phyloP scores from a whole-genome alignment of 92 coral and sea anemone genomes.

The Epizoanthus fatuus region DNA sequence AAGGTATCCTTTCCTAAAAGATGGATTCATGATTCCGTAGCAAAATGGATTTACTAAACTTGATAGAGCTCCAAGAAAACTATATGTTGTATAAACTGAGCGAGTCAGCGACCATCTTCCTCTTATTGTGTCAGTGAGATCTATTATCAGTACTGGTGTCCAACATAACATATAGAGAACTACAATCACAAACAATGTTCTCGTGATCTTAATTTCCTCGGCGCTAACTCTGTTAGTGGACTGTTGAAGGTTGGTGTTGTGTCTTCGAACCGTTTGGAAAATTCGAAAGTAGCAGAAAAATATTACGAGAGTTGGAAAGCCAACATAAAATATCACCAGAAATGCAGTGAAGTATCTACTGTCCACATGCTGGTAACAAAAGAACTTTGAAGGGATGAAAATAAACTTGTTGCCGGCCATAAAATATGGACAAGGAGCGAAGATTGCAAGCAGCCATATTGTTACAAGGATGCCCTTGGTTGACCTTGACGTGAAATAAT shows the following conservation, averaged over 20 bases:
- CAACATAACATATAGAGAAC: conserved; percentile 70
- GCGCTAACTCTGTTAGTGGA: conserved; percentile 47
- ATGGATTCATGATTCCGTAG: conserved; percentile 71
- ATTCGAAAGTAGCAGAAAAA: conserved; percentile 57
- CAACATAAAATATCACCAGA: conserved; percentile 44
- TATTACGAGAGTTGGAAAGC: conserved; percentile 44
- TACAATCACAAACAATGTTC: conserved; percentile 65
- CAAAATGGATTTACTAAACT: conserved; percentile 63
- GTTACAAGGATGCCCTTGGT: conserved; percentile 17
- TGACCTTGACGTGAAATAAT: conserved; percentile 47
- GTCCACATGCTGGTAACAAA: conserved; percentile 55
- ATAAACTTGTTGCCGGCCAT: conserved; percentile 59
- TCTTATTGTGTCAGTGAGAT: conserved; percentile 59
- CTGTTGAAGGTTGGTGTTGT: conserved; percentile 52
- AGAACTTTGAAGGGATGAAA: conserved; percentile 71
- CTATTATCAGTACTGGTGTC: conserved; percentile 61
- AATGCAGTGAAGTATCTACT: conserved; percentile 43
- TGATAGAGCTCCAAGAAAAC: conserved; percentile 54
- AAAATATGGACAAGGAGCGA: conserved; percentile 58
- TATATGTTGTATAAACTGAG: conserved; percentile 50
- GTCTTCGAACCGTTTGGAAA: conserved; percentile 58
- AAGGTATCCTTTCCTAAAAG: conserved; percentile 60
- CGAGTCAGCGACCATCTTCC: conserved; percentile 67
- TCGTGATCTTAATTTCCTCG: conserved; percentile 68
- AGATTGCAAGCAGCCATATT: conserved; percentile 51